A percentile compares a stretch with the other conserved stretches of the same genome.
phyloP scores from a whole-genome alignment of 2,797 vertebrate genomes.

The Coregonus sp. region DNA sequence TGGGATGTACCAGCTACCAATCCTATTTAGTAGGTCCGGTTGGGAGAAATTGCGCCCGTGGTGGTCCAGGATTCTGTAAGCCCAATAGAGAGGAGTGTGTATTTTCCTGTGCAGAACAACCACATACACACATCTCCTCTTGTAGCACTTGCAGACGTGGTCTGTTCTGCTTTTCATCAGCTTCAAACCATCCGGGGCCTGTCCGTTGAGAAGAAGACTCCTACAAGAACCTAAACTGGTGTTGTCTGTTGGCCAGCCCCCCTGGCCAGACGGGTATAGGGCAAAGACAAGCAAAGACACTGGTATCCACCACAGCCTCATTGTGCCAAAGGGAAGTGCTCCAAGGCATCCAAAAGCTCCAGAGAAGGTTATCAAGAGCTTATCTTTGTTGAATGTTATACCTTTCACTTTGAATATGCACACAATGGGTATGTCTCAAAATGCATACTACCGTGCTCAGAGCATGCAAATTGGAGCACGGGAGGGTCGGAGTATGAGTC shows the following conservation, averaged over 20 bases:
- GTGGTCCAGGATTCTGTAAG: slow-evolving; percentile 14
- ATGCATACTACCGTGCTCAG: no score
- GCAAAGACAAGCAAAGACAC: slow-evolving; percentile 46
- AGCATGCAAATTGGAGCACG: no score
- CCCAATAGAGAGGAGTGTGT: slow-evolving; percentile 32
- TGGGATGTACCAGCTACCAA: slow-evolving; percentile 30
- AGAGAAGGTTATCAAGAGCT: background rate
- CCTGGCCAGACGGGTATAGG: slow-evolving; percentile 33
- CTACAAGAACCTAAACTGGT: slow-evolving; percentile 31
- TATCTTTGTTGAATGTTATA: slow-evolving; percentile 40
- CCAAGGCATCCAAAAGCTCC: slow-evolving; percentile 9
- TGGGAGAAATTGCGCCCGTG: slow-evolving; percentile 12
- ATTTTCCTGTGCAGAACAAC: slow-evolving; percentile 27
- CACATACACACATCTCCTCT: slow-evolving; percentile 30
- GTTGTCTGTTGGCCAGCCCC: slow-evolving; percentile 35
- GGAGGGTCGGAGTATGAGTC: no score
- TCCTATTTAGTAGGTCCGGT: slow-evolving; percentile 29
- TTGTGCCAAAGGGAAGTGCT: slow-evolving; percentile 35
- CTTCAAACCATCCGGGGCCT: slow-evolving; percentile 13
- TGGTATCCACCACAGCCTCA: slow-evolving; percentile 56
- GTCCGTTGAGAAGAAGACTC: slow-evolving; percentile 21
- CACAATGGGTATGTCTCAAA: slow-evolving; percentile 19
- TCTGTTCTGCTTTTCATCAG: slow-evolving; percentile 11
- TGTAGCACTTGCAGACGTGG: slow-evolving; percentile 22
- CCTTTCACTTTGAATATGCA: slow-evolving; percentile 61